phyloP scores from a whole-genome alignment of 2,113 vertebrate genomes.

The Limanda limanda region DNA sequence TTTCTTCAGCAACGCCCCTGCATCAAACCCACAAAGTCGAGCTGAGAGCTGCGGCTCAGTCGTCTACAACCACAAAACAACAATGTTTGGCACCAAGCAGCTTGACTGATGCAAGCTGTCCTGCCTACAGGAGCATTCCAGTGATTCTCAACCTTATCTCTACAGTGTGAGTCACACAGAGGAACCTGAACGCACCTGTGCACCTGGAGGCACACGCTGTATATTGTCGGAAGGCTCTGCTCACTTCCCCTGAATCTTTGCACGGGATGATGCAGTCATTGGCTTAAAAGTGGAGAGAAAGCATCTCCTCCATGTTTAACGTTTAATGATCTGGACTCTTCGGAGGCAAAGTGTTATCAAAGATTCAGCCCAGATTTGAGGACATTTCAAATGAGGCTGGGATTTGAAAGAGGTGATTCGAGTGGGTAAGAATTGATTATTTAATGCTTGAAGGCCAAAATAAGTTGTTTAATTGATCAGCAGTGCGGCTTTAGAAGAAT shows the following conservation, averaged over 20 bases:
- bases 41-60: constrained; percentile 40
- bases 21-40: constrained; percentile 43
- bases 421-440: no score
- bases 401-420: not conserved
- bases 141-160: constrained; percentile 67
- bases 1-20: constrained; percentile 40
- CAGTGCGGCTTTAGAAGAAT: no score
- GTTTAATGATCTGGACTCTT: not conserved
- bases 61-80: constrained; percentile 39
- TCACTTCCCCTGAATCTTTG: constrained; percentile 14
- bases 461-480: no score
- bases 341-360: not conserved
- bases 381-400: not conserved
- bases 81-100: constrained; percentile 31
- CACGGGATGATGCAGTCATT: constrained; percentile 28
- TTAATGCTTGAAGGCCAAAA: no score
- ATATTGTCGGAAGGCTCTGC: constrained; percentile 34
- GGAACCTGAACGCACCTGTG: constrained; percentile 56
- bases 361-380: not conserved
- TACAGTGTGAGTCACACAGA: constrained; percentile 44
- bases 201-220: constrained; percentile 45
- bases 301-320: constrained; percentile 17
- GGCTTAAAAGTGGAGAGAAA: constrained; percentile 10
- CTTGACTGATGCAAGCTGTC: constrained; percentile 61
- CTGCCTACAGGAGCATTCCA: constrained; percentile 53